phyloP scores from a whole-genome alignment of 2,113 vertebrate genomes.

The Rhynchomys soricoides region DNA sequence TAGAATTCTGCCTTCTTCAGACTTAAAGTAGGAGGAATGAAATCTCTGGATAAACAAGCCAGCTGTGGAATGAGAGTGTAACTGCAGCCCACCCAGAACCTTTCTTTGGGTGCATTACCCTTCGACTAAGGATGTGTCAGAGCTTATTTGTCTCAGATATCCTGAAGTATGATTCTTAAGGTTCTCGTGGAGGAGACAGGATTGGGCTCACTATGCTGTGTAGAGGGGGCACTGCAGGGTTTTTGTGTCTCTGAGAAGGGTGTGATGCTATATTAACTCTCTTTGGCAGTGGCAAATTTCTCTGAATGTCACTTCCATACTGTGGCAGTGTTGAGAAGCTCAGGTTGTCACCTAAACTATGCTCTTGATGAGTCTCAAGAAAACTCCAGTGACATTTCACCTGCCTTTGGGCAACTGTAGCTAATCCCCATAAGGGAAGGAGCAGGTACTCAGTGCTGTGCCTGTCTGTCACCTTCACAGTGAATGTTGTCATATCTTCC shows the following conservation, averaged over 20 bases:
- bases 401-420: rapidly evolving
- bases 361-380: not conserved
- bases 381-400: too few species aligned
- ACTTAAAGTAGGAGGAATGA: not conserved
- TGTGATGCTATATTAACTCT: too few species aligned
- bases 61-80: rapidly evolving
- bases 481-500: not conserved
- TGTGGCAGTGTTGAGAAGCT: rapidly evolving
- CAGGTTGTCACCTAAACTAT: not conserved
- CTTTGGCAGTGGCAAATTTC: not conserved
- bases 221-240: rapidly evolving
- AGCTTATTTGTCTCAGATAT: not conserved
- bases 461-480: not conserved
- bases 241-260: not conserved
- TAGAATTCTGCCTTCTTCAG: not conserved
- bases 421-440: rapidly evolving
- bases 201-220: rapidly evolving
- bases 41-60: not conserved
- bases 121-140: rapidly evolving
- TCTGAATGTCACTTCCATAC: not conserved
- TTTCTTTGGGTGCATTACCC: too few species aligned
- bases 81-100: not conserved
- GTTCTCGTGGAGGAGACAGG: rapidly evolving
- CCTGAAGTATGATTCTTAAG: not conserved
- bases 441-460: rapidly evolving